phyloP scores from a whole-genome alignment of 2,797 vertebrate genomes.

The Chaetodon trifasciatus region DNA sequence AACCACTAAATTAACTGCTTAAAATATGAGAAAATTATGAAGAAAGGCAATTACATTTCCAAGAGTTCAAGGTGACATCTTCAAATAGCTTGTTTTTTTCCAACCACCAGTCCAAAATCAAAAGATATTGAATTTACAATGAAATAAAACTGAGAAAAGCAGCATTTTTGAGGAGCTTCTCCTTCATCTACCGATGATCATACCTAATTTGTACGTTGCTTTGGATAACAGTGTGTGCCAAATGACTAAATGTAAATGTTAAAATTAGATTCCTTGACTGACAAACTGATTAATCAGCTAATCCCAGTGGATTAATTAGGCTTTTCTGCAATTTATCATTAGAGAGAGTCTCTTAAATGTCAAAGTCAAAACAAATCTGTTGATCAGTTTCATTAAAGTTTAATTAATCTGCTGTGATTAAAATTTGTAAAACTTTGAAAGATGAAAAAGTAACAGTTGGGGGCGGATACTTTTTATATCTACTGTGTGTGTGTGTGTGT shows the following conservation, averaged over 20 bases:
- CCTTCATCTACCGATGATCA: background rate
- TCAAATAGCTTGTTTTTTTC: background rate
- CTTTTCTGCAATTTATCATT: slow-evolving; percentile 15
- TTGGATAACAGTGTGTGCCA: background rate
- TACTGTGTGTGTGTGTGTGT: background rate
- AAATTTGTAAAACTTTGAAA: slow-evolving; percentile 28
- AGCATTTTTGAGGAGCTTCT: background rate
- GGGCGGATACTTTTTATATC: slow-evolving; percentile 11
- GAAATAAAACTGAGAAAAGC: background rate
- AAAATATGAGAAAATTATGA: background rate
- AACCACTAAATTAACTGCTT: background rate
- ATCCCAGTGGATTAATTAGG: slow-evolving; percentile 39
- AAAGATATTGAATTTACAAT: background rate
- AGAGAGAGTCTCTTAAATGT: slow-evolving; percentile 43
- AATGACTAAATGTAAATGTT: background rate
- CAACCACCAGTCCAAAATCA: background rate
- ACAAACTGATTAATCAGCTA: background rate
- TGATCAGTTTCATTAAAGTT: slow-evolving; percentile 43
- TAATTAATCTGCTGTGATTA: slow-evolving; percentile 40
- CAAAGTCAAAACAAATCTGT: slow-evolving; percentile 35
- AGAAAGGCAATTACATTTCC: background rate
- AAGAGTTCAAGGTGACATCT: background rate
- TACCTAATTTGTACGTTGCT: background rate
- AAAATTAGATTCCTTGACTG: background rate
- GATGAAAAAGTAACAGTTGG: slow-evolving; percentile 24